phyloP scores from a whole-genome alignment of 1,140 invertebrate species.

The Drosophila arizonae region DNA sequence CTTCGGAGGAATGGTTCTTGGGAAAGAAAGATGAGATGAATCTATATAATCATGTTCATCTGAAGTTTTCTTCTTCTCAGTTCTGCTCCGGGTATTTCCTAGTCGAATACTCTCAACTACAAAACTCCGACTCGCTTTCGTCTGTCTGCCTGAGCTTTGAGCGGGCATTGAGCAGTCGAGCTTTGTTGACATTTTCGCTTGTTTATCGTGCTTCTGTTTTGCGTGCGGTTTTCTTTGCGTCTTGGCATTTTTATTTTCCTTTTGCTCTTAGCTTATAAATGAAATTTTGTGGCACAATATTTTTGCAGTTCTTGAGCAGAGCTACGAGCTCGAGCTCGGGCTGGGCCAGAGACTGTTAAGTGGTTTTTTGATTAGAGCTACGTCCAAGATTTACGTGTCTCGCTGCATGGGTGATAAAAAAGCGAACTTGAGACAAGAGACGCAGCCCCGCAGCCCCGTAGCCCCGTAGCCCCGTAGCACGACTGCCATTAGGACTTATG shows the following conservation, averaged over 20 bases:
- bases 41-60: too few relatives aligned
- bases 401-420: constrained; percentile 45
- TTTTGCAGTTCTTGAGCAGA: constrained; percentile 64
- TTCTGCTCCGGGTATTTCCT: too few relatives aligned
- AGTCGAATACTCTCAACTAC: too few relatives aligned
- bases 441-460: neutral
- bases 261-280: constrained; percentile 48
- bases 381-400: constrained; percentile 56
- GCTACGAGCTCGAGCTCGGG: constrained; percentile 5
- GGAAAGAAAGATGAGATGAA: too few relatives aligned
- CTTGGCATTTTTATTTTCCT: neutral
- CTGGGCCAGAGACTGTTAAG: constrained; percentile 58
- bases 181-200: too few relatives aligned
- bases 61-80: too few relatives aligned
- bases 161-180: too few relatives aligned
- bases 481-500: constrained; percentile 34
- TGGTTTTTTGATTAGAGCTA: constrained; percentile 75
- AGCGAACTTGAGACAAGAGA: constrained; percentile 19
- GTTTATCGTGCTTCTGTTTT: neutral
- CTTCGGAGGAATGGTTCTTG: too few relatives aligned
- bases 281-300: constrained; percentile 73
- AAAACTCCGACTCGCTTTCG: too few relatives aligned
- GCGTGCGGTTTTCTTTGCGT: constrained; percentile 15
- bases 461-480: neutral
- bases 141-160: too few relatives aligned